These are phyloP conservation scores for Tangara arthus DNA, from an alignment of 2,797 vertebrate species.

Conservation along the genomic window DNA sequence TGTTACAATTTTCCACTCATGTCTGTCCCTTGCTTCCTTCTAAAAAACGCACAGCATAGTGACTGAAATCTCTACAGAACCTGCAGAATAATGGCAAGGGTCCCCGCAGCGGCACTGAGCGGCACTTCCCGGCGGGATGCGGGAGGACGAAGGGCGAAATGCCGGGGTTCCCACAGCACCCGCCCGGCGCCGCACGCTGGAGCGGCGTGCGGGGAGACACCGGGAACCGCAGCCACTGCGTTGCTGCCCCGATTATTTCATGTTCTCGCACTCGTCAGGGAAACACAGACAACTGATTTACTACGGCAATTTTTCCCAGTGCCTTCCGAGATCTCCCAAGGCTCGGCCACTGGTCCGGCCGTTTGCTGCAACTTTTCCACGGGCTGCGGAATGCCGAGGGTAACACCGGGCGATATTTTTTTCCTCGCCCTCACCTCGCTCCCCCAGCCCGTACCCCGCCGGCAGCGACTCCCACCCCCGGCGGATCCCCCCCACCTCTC, in stretches of 20 bases:
- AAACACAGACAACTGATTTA: neutral
- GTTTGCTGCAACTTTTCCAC: conserved; percentile 28
- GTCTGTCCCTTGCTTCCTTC: neutral
- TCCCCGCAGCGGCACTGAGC: neutral
- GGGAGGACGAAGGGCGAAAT: neutral
- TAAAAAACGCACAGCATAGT: neutral
- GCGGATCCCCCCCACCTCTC: neutral
- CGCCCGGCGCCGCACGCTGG: neutral
- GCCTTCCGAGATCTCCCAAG: neutral
- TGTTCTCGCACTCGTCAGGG: neutral
- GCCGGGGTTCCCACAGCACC: neutral
- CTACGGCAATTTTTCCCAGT: neutral
- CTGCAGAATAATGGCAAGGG: neutral
- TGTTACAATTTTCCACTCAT: neutral
- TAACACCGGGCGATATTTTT: neutral
- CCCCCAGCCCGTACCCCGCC: neutral
- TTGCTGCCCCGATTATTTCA: neutral
- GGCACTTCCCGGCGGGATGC: neutral
- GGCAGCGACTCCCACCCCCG: neutral
- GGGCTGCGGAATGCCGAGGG: neutral
- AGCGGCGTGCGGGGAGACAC: neutral
- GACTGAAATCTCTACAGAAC: neutral
- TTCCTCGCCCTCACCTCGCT: neutral
- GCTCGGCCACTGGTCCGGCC: neutral
- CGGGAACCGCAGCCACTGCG: neutral